Percentiles rank a stretch among this genome's conserved stretches.
Evolutionary conservation across 2,797 vertebrate species (phyloP).

Genomic region (Octomys mimax): DNA sequence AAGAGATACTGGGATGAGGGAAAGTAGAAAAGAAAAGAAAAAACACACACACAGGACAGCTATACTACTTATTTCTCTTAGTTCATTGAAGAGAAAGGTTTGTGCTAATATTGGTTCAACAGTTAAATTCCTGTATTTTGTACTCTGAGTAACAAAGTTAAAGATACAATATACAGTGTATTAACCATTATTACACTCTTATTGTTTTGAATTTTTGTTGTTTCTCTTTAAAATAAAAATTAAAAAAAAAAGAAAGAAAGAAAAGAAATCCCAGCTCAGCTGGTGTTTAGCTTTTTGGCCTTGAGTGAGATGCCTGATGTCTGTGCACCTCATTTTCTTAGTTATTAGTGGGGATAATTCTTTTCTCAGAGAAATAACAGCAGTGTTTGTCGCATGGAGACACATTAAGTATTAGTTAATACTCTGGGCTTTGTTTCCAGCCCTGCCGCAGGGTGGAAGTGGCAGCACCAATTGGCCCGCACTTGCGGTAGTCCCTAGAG

Average conservation of each 20-base stretch:
- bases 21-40: no score
- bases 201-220: no score
- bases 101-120: no score
- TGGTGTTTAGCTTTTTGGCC: slow-evolving; percentile 10
- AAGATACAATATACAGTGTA: no score
- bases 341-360: not conserved
- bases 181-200: no score
- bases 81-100: no score
- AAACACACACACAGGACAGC: no score
- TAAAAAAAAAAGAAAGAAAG: not conserved
- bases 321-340: not conserved
- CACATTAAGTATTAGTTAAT: not conserved
- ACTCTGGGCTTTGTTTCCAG: slow-evolving; percentile 26
- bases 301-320: not conserved
- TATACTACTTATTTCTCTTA: no score
- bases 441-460: slow-evolving; percentile 39
- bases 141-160: no score
- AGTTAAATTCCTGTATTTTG: no score
- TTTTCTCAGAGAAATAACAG: not conserved
- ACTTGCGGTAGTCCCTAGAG: not conserved
- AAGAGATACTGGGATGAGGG: no score
- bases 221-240: no score
- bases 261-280: not conserved
- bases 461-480: not conserved
- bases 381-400: not conserved